A percentile compares a stretch with the other conserved stretches of the same genome.
Evolutionary conservation across 2,113 vertebrate species (phyloP).

Genomic region (Ammospiza caudacuta): DNA sequence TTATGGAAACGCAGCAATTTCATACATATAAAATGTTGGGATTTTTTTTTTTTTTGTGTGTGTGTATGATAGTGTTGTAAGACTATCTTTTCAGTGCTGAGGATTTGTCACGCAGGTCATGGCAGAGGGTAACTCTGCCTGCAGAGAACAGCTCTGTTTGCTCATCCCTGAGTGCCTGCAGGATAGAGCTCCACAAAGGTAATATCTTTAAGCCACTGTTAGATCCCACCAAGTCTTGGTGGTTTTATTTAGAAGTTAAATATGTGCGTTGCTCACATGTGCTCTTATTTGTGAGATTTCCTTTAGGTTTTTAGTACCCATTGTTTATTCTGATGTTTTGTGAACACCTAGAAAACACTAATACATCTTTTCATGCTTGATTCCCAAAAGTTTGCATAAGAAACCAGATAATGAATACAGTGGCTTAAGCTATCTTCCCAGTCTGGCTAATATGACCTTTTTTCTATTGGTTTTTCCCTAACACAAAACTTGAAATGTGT

Average conservation of each 20-base stretch:
- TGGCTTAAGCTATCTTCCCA: background rate
- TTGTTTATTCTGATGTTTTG: background rate
- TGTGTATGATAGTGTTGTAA: rapidly evolving
- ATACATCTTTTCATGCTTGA: background rate
- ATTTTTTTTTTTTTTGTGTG: background rate
- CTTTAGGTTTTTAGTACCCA: background rate
- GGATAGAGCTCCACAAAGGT: rapidly evolving
- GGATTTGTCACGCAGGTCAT: background rate
- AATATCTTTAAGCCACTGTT: background rate
- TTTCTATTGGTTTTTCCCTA: background rate
- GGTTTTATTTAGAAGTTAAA: background rate
- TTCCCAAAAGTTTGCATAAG: background rate
- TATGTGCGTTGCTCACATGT: background rate
- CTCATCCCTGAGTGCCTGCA: background rate
- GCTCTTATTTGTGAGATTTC: background rate
- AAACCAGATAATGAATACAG: background rate
- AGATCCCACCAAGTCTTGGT: background rate
- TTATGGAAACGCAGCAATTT: background rate
- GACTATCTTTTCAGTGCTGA: background rate
- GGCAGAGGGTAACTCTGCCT: background rate
- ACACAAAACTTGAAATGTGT: background rate
- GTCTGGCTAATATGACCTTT: background rate
- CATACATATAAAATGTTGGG: background rate
- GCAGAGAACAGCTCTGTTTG: background rate
- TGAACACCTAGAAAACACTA: background rate